phyloP scores from a whole-genome alignment of 2,888 invertebrate species.

The Catocala nupta region DNA sequence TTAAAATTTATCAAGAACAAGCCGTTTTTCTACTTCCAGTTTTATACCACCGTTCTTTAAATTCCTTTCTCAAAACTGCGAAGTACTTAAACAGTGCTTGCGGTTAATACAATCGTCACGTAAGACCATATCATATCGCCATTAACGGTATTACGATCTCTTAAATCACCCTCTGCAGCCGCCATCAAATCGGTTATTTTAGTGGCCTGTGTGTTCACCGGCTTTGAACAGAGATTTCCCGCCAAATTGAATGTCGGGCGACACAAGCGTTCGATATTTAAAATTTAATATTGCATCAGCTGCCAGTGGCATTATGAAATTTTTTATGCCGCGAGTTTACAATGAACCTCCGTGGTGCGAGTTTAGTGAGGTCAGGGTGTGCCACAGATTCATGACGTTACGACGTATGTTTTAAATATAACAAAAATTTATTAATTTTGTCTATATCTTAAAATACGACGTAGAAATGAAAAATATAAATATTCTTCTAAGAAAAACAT shows the following conservation, averaged over 20 bases:
- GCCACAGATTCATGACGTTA: background rate
- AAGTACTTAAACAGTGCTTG: constrained; percentile 1
- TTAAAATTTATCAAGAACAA: no score
- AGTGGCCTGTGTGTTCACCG: constrained; percentile 60
- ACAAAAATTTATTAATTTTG: no score
- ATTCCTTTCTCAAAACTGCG: background rate
- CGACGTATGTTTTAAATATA: no score
- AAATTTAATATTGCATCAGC: constrained; percentile 85
- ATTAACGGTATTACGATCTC: constrained; percentile 46
- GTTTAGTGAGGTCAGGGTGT: constrained; percentile 20
- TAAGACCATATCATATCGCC: constrained; percentile 38
- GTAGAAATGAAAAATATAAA: no score
- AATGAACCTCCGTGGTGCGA: constrained; percentile 43
- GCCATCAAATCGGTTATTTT: constrained; percentile 62
- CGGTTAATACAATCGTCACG: constrained; percentile 16
- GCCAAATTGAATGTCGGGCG: constrained; percentile 72
- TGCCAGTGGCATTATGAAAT: constrained; percentile 77
- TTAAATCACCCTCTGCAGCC: constrained; percentile 42
- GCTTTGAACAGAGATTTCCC: constrained; percentile 69
- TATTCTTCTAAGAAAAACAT: no score
- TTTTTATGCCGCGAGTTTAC: constrained; percentile 58
- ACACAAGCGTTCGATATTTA: constrained; percentile 78
- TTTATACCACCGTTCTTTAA: no score
- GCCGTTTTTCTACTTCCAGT: no score
- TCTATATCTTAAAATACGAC: no score